Percentiles rank a stretch among this genome's conserved stretches.
phyloP scores from a whole-genome alignment of 2,888 invertebrate genomes.

The Pyrrhosoma nymphula region DNA sequence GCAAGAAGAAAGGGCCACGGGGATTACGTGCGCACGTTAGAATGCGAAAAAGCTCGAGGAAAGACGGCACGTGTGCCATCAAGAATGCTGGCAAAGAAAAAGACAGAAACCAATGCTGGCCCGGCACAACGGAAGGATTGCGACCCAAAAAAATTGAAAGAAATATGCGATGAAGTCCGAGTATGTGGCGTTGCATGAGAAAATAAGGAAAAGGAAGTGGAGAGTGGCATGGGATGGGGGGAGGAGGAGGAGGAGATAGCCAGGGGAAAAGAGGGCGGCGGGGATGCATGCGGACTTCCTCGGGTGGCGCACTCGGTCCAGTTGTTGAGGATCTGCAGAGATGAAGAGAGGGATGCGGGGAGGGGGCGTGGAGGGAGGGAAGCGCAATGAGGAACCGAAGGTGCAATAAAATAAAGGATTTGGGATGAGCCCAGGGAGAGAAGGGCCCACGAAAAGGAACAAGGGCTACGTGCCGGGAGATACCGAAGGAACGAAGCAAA shows the following conservation, averaged over 20 bases:
- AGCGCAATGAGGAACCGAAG: not conserved
- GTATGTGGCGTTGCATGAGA: not conserved
- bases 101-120: not conserved
- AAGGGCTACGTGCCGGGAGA: not conserved
- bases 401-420: conserved; percentile 45
- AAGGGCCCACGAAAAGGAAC: not conserved
- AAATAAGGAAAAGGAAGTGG: not conserved
- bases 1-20: no score
- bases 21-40: no score
- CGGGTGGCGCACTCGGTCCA: not conserved
- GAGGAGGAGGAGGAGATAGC: not conserved
- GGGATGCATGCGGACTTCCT: not conserved
- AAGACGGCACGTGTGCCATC: no score
- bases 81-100: no score
- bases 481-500: not conserved
- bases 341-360: not conserved
- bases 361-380: not conserved
- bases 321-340: not conserved
- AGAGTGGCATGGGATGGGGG: no score
- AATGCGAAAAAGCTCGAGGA: no score
- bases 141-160: no score
- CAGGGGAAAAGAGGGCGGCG: not conserved
- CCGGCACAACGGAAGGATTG: not conserved
- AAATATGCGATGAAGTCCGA: not conserved
- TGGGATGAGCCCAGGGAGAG: not conserved